Evolutionary conservation across 2,113 vertebrate genomes (phyloP).

Genomic region (Papio anubis): DNA sequence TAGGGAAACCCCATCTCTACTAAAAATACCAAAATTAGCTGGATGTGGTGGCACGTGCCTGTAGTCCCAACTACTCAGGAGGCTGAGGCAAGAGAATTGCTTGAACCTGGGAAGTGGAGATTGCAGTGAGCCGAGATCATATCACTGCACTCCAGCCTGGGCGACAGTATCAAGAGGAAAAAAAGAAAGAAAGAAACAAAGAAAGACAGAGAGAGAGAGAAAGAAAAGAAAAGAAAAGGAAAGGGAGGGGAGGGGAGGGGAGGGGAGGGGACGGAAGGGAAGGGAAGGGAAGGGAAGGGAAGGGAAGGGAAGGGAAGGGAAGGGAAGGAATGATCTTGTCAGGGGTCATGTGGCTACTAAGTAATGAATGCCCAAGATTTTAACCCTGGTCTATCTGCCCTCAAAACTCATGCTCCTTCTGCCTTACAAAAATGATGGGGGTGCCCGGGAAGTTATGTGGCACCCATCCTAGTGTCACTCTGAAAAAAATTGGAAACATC

Average conservation of each 20-base stretch:
- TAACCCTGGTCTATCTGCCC: neutral
- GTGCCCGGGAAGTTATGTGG: neutral
- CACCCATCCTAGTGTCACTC: neutral
- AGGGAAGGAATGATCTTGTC: neutral
- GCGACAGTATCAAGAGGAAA: no score
- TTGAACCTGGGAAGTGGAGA: no score
- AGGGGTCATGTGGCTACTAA: neutral
- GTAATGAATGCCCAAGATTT: neutral
- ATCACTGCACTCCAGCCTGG: no score
- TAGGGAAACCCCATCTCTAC: no score
- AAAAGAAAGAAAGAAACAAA: no score
- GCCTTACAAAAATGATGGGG: neutral
- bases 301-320: rapidly evolving
- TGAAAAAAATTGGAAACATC: slow-evolving; percentile 5
- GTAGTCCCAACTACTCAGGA: no score
- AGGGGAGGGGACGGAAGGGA: rapidly evolving
- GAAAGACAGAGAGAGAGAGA: no score
- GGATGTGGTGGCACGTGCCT: no score
- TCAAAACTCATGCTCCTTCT: neutral
- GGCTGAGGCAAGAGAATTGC: no score
- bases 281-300: rapidly evolving
- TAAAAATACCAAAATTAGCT: no score
- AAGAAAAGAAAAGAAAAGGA: no score
- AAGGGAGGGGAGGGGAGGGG: rapidly evolving
- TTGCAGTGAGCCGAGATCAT: no score